Base-by-base conservation (phyloP, 2,888 invertebrate genomes). In the Drosophila pseudotalamancana region DNA sequence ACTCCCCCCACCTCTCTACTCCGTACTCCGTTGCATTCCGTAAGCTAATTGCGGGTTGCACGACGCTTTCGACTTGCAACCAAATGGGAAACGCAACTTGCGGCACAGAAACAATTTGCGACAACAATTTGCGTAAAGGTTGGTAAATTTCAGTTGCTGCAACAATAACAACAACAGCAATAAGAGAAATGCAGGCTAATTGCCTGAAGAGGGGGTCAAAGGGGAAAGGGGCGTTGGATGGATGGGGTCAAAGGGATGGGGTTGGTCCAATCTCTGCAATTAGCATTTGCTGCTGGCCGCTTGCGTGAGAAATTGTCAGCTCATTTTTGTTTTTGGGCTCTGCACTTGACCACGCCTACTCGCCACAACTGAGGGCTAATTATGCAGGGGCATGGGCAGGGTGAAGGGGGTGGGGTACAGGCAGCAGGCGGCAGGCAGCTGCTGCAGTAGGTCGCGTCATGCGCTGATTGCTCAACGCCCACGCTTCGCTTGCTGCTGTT, bases 391-490 rank as follows among this genome's bases (percentile, higher is more conserved):
- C n/a, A 11, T 32, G 12, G 14, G 2, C 19, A 1, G 11, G 8
- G 23, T 6, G 18, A 3, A n/a, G 8, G 21, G 16, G 9, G 14
- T 16, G 3, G 9, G 16, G 21, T 11, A n/a, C 9, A 11, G 9
- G 11, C 39, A 1, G 2, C 6, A 8, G 25, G 9, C 31, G 23
- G 45, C 12, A 29, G 50, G n/a, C 21, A 50, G 14, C 34, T 16
- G 45, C 56, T 51, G 79, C 59, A 60, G 73, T 64, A 67, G 55
- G 73, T 59, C 74, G 72, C 83, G 80, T 80, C 80, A 80, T 80
- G 80, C 80, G 83, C 80, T 80, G 80, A 80, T 80, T 83, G 83
- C 66, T 66, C 59, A 67, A 77, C 77, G 83, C 79, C 79, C 62
- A 80, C 79, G 80, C 80, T 80, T 69, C 69, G 39, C 39, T 42